Evolutionary conservation across 2,113 vertebrate genomes (phyloP).

Genomic region (Hemiscyllium ocellatum): DNA sequence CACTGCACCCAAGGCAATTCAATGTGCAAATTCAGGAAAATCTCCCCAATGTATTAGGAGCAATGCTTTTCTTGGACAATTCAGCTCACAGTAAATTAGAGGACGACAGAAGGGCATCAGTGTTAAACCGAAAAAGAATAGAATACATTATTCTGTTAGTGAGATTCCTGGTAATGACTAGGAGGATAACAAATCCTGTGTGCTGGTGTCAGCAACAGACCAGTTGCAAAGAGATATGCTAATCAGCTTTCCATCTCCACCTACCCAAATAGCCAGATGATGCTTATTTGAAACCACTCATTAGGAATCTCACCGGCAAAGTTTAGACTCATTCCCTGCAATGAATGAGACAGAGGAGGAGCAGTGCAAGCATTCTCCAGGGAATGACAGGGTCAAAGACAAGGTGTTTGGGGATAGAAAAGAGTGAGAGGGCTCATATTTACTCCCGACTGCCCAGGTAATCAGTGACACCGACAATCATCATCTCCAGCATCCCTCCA

Average conservation of each 20-base stretch:
- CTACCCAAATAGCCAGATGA: too few species aligned
- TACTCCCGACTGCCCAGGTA: neutral
- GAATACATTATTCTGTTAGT: neutral
- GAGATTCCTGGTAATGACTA: neutral
- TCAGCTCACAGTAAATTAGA: neutral
- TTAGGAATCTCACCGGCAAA: neutral
- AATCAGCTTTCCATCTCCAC: neutral
- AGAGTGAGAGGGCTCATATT: neutral
- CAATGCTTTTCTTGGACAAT: neutral
- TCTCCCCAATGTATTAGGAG: neutral
- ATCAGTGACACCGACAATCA: neutral
- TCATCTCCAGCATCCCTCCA: neutral
- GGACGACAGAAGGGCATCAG: neutral
- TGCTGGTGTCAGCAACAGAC: neutral
- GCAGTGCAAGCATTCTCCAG: neutral
- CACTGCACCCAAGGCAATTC: neutral
- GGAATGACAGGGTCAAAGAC: neutral
- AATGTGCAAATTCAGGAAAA: neutral
- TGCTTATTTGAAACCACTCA: neutral
- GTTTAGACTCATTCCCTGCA: neutral
- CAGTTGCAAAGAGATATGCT: neutral
- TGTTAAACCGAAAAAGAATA: neutral
- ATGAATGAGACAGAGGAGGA: neutral
- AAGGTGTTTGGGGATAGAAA: neutral
- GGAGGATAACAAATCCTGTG: neutral